phyloP scores from a whole-genome alignment of 2,797 vertebrate species.

The Muscicapa striata region DNA sequence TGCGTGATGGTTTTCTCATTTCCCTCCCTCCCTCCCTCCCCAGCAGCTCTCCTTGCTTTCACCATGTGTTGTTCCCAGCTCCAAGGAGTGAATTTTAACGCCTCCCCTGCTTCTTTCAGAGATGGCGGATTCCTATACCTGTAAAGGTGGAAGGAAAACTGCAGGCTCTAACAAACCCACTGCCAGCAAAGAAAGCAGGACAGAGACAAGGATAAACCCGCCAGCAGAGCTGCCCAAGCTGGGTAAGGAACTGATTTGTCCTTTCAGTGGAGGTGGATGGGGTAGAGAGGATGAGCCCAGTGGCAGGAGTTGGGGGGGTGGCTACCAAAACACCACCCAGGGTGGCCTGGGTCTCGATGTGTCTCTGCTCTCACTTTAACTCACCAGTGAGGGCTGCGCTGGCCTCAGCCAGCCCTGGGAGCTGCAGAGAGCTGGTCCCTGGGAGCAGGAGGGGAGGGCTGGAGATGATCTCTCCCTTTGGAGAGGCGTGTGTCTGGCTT shows the following conservation, averaged over 20 bases:
- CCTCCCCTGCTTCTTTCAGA: constrained; percentile 59
- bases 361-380: accelerated
- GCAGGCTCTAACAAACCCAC: constrained; percentile 69
- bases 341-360: accelerated
- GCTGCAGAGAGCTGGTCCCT: not conserved
- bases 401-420: not conserved
- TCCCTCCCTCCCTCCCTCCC: constrained; percentile 24
- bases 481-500: not conserved
- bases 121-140: constrained; percentile 77
- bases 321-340: not conserved
- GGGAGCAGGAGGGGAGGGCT: not conserved
- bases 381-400: not conserved
- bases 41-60: not conserved
- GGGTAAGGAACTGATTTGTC: constrained; percentile 59
- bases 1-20: not conserved
- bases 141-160: constrained; percentile 75
- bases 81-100: not conserved
- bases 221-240: constrained; percentile 62
- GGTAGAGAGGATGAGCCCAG: accelerated
- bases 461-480: not conserved
- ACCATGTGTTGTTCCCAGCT: not conserved
- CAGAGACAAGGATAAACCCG: constrained; percentile 56
- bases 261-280: not conserved
- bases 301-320: not conserved
- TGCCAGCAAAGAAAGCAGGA: constrained; percentile 69